phyloP scores from a whole-genome alignment of 2,888 invertebrate genomes.

The Caenorhabditis sp. region DNA sequence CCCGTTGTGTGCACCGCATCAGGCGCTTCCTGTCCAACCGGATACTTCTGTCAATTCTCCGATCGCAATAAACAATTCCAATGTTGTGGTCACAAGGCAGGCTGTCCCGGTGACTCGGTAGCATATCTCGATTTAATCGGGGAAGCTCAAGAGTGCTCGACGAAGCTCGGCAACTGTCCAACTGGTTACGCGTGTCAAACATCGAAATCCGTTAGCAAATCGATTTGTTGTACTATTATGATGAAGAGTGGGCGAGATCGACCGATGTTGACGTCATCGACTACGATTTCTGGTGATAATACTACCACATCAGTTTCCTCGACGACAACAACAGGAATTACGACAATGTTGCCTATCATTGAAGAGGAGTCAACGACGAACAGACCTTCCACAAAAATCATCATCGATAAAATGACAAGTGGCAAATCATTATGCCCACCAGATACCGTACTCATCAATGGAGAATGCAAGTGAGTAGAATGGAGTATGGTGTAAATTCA shows the following conservation, averaged over 20 bases:
- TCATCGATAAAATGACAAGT: constrained; percentile 13
- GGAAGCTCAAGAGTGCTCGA: constrained; percentile 54
- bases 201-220: constrained; percentile 30
- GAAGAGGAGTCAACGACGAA: background rate
- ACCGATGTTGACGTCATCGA: constrained; percentile 6
- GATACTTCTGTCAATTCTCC: constrained; percentile 69
- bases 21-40: constrained; percentile 56
- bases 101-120: constrained; percentile 61
- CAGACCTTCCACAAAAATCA: constrained; percentile 5
- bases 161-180: constrained; percentile 53
- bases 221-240: constrained; percentile 57
- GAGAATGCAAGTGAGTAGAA: constrained; percentile 62
- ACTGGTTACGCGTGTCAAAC: constrained; percentile 57
- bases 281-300: background rate
- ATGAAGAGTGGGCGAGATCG: constrained; percentile 23
- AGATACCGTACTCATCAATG: constrained; percentile 53
- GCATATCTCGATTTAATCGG: constrained; percentile 62
- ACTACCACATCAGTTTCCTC: background rate
- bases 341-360: background rate
- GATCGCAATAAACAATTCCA: constrained; percentile 66
- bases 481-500: no score
- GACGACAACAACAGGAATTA: constrained; percentile 4
- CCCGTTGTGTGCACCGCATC: constrained; percentile 55
- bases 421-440: constrained; percentile 49
- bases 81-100: constrained; percentile 60